Evolutionary conservation across 2,113 vertebrate species (phyloP).

Genomic region (Peromyscus maniculatus): DNA sequence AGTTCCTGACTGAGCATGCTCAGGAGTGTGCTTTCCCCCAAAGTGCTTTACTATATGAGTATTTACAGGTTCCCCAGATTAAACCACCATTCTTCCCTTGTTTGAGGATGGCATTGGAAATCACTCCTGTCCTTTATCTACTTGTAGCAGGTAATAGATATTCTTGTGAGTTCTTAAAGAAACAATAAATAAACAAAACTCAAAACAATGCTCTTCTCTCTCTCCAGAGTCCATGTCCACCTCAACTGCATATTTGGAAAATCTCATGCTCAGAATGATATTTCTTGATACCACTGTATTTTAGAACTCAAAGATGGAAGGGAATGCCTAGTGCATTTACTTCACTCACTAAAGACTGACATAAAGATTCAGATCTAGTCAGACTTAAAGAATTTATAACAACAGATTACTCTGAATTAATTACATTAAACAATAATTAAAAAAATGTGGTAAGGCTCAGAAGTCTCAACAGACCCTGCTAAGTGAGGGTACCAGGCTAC

Average conservation of each 20-base stretch:
- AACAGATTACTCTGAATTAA: not conserved
- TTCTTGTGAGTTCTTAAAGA: not conserved
- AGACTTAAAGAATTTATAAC: not conserved
- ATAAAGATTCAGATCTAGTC: not conserved
- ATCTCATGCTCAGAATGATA: not conserved
- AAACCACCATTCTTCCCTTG: not conserved
- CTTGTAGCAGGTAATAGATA: not conserved
- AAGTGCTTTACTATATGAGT: not conserved
- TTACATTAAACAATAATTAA: not conserved
- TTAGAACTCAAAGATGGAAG: not conserved
- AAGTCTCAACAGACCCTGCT: not conserved
- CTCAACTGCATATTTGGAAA: not conserved
- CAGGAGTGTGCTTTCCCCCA: not conserved
- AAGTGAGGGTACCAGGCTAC: not conserved
- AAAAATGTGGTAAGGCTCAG: not conserved
- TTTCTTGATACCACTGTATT: not conserved
- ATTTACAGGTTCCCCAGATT: not conserved
- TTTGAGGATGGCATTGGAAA: not conserved
- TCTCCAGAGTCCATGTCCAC: not conserved
- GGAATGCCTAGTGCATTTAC: not conserved
- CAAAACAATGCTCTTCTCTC: not conserved
- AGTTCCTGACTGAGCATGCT: not conserved
- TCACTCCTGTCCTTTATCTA: not conserved
- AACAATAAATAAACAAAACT: not conserved
- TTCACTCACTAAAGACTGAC: not conserved